Base-by-base conservation (phyloP, 2,888 invertebrate species). In the Selenia dentaria region DNA sequence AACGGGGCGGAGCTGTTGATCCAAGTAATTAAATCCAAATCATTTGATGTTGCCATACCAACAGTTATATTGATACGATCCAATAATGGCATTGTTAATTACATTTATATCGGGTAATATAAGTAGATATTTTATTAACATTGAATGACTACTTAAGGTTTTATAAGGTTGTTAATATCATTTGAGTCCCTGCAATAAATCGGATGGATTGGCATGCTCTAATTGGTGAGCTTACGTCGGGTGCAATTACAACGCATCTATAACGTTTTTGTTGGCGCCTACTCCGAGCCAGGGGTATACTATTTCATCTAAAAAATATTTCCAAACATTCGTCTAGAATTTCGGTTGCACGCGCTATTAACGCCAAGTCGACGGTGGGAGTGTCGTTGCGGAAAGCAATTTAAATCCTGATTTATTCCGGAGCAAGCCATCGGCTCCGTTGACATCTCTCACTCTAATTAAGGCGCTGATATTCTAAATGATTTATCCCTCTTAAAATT, bases 261-360 rank as follows among this genome's bases (percentile, higher is more conserved):
- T 44, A 44, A 25, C 27, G 73, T 76, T 76, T 74, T 66, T 62
- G 67, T 82, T 41, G 85, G 85, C 82, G 80, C 80, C 80, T 79
- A 71, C 67, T 63, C 64, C 59, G 68, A 70, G 72, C 67, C 70
- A 60, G 57, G 60, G 59, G 62, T 67, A 70, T 83, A 69, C 65
- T 71, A 74, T 86, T 83, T 76, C 84, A 74, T 47, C 63, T 69
- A 73, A 79, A 88, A 87, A 85, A 79, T 67, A 66, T 68, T 74
- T 66, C 70, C 65, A 76, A 81, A 79, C 74, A 81, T 75, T 76
- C 76, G 79, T 79, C 78, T 81, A 79, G 78, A 67, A 79, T 86
- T 83, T 82, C 82, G 79, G 79, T 76, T 88, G 83, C 87, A 89
- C 86, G 89, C 86, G 85, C 87, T 83, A 89, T 89, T 89, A 87